Evolutionary conservation across 53 echinoderm and acorn worm species (phyloP).

Genomic region (Echinarachnius parma): DNA sequence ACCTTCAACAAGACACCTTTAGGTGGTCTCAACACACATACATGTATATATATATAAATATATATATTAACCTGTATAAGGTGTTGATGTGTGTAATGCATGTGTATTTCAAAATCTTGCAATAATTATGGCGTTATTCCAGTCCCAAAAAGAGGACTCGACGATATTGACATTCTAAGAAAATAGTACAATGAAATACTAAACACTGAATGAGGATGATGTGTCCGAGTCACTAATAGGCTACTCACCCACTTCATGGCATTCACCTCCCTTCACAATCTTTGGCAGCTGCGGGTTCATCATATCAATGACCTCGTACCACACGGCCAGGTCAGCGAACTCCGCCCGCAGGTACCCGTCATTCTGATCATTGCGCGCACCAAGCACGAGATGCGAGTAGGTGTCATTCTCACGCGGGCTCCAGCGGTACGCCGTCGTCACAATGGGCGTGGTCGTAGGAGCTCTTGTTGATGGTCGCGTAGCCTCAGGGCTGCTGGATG

Average conservation of each 20-base stretch:
- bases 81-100: too few relatives aligned
- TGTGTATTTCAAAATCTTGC: too few relatives aligned
- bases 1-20: too few relatives aligned
- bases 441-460: slow-evolving; percentile 26
- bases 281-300: slow-evolving; percentile 54
- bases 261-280: slow-evolving; percentile 61
- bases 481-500: not conserved
- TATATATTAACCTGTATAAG: too few relatives aligned
- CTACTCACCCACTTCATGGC: slow-evolving; percentile 61
- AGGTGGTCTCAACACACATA: too few relatives aligned
- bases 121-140: too few relatives aligned
- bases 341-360: slow-evolving; percentile 66
- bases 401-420: slow-evolving; percentile 46
- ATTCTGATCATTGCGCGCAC: slow-evolving; percentile 59
- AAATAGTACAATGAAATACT: too few relatives aligned
- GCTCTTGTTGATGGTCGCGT: not conserved
- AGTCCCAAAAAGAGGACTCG: too few relatives aligned
- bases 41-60: too few relatives aligned
- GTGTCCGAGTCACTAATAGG: too few relatives aligned
- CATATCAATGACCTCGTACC: slow-evolving; percentile 65
- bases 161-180: too few relatives aligned
- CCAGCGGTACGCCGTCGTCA: slow-evolving; percentile 20
- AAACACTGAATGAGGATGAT: too few relatives aligned
- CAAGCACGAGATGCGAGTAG: slow-evolving; percentile 55
- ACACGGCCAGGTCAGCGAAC: slow-evolving; percentile 78